A percentile compares a stretch with the other conserved stretches of the same genome.
These are phyloP conservation scores for Vireo griseus DNA, from an alignment of 2,797 vertebrate species.

Conservation along the genomic window DNA sequence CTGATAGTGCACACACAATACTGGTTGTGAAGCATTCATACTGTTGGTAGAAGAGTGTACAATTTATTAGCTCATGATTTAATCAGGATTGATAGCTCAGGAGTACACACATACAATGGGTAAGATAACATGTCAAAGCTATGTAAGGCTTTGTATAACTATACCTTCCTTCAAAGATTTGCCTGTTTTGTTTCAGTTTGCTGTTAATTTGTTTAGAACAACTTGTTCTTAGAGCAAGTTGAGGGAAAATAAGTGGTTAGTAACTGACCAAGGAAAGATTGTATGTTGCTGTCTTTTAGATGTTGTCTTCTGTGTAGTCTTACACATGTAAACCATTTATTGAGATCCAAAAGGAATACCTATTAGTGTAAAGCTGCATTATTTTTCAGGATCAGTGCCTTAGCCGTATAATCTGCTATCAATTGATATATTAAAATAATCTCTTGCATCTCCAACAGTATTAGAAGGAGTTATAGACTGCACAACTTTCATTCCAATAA, in stretches of 20 bases:
- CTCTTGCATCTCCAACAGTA: background rate
- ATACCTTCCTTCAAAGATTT: background rate
- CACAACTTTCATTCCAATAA: background rate
- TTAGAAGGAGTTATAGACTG: background rate
- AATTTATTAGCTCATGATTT: background rate
- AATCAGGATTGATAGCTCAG: background rate
- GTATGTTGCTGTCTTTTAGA: background rate
- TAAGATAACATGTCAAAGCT: background rate
- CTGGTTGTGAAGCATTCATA: background rate
- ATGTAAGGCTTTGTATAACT: background rate
- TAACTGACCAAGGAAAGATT: background rate
- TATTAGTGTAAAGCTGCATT: background rate
- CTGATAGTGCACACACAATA: background rate
- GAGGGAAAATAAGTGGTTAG: background rate
- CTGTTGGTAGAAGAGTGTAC: background rate
- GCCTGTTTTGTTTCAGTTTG: background rate
- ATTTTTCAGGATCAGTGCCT: background rate
- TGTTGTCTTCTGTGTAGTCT: background rate
- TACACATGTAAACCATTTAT: background rate
- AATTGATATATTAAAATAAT: background rate
- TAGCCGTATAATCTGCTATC: background rate
- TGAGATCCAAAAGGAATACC: background rate
- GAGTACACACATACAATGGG: background rate
- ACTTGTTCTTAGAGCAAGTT: background rate
- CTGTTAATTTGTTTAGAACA: background rate